Evolutionary conservation across 2,888 invertebrate species (phyloP), one percentile per base, ranked within the genome.

Genomic region (Panopea generosa): DNA sequence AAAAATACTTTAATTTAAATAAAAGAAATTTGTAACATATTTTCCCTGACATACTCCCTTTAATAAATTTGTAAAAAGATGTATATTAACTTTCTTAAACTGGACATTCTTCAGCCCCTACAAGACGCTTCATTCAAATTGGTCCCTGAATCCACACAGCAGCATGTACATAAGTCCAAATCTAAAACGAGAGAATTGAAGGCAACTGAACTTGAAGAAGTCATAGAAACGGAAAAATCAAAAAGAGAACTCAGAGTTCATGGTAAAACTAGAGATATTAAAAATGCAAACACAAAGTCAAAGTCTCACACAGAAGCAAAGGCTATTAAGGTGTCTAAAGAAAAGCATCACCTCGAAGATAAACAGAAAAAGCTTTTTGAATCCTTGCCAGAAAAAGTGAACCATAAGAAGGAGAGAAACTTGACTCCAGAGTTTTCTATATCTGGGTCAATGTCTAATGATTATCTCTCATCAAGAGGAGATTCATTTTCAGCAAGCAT

Each of bases 401-500:
- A 38, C 38, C 57, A 38, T 11, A 38, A 40, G 33, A 20, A 14
- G 4, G 33, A 33, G 33, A 33, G 11, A 33, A 33, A 11, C 6
- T 11, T 7, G 33, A 33, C 33, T 33, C 33, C 33, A 7, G 33
- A 33, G 11, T 11, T 18, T 45, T 22, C 52, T 7, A 9, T 67
- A 18, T 71, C 74, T 33, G 76, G 71, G 9, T 74, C 78, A 9
- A 62, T 57, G 40, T 40, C 62, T 11, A 27, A 63, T 7, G 69
- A 56, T 9, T 65, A 40, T 24, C 20, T 20, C 2, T 65, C 68
- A 2, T 61, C 75, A 9, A 20, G 71, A 18, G 38, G 33, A 0
- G 75, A 75, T 50, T 69, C 80, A n/a, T 76, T 76, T 50, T 76
- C 72, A 2, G 76, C 60, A 56, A 76, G 76, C 57, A 16, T 80